Conservation (phyloP, 2,113 vertebrate genomes). For the Tylochromis polylepis region DNA sequence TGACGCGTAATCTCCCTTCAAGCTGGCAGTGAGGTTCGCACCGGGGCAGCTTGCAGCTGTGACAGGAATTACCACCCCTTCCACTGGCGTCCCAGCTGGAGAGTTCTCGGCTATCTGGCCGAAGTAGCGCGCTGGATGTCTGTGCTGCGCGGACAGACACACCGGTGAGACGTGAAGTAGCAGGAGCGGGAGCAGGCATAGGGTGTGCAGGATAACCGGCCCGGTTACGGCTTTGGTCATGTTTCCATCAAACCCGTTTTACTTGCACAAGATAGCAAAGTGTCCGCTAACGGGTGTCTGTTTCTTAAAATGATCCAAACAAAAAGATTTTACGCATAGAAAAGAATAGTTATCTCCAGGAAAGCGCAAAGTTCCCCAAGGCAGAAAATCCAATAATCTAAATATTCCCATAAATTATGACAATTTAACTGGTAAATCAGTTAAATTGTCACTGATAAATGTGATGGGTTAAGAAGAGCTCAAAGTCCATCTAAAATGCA, state of each 20-base stretch:
- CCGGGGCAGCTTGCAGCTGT: constrained; percentile 25
- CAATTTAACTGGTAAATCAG: background rate
- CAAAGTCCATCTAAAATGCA: background rate
- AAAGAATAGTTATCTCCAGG: background rate
- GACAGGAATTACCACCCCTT: constrained; percentile 44
- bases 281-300: background rate
- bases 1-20: constrained; percentile 57
- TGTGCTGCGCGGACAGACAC: constrained; percentile 11
- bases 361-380: background rate
- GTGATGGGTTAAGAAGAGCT: background rate
- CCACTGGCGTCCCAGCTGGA: constrained; percentile 64
- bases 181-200: constrained; percentile 13
- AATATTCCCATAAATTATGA: background rate
- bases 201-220: background rate
- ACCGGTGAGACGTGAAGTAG: constrained; percentile 26
- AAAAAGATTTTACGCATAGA: background rate
- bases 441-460: background rate
- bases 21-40: constrained; percentile 8
- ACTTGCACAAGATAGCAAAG: background rate
- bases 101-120: constrained; percentile 67
- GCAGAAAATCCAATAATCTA: background rate
- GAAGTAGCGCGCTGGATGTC: constrained; percentile 16
- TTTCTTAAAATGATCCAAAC: background rate
- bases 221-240: constrained; percentile 58
- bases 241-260: constrained; percentile 52